phyloP scores from a whole-genome alignment of 1,140 invertebrate genomes.

The Anagrus nilaparvatae region DNA sequence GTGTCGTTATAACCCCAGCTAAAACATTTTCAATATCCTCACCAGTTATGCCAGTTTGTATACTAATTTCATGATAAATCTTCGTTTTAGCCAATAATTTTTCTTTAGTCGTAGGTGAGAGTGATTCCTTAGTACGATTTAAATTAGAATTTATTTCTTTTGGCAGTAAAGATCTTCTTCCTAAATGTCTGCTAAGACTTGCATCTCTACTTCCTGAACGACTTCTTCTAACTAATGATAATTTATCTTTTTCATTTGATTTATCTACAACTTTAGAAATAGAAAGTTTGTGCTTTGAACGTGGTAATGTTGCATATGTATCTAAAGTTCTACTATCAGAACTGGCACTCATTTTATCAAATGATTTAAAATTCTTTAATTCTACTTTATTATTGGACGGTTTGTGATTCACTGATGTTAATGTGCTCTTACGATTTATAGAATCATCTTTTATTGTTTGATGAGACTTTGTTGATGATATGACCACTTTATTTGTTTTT shows the following conservation, averaged over 20 bases:
- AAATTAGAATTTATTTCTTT: constrained; percentile 21
- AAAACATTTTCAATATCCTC: constrained; percentile 60
- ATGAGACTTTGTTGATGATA: no score
- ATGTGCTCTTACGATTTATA: no score
- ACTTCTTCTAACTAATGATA: constrained; percentile 26
- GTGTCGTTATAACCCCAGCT: constrained; percentile 43
- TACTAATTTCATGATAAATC: constrained; percentile 67
- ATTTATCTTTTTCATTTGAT: constrained; percentile 36
- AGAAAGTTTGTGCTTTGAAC: constrained; percentile 33
- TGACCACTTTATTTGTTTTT: no score
- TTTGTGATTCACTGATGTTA: no score
- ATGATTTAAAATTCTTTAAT: constrained; percentile 6
- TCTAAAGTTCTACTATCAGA: constrained; percentile 49
- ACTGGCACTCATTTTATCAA: constrained; percentile 30
- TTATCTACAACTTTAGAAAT: constrained; percentile 40
- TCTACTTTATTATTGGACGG: constrained; percentile 5
- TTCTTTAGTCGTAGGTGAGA: constrained; percentile 44
- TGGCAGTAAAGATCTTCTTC: not conserved
- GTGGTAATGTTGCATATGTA: constrained; percentile 64
- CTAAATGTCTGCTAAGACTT: constrained; percentile 25
- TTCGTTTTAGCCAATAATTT: constrained; percentile 45
- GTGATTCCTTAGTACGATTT: constrained; percentile 28
- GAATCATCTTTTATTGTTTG: no score
- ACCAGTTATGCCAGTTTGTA: constrained; percentile 63
- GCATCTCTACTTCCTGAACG: constrained; percentile 32